Base-by-base conservation (phyloP, 1,140 invertebrate genomes). In the Liolophura sinensis region DNA sequence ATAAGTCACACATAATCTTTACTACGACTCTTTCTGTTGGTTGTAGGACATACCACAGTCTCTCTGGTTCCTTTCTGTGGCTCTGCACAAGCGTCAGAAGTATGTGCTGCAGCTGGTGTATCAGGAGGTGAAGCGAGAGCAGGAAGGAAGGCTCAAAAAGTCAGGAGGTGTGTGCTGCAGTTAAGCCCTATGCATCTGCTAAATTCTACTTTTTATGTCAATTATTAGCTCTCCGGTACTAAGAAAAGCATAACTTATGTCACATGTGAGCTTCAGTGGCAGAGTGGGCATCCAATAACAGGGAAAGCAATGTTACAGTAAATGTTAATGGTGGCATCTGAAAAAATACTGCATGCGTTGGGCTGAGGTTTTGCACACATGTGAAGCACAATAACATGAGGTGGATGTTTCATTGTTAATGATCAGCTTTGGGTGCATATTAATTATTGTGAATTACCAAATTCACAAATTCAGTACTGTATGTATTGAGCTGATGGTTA, bases 11-110 rank as follows among this genome's bases (percentile, higher is more conserved):
- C 24, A 18, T 61, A 47, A 47, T 15, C 14, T 48, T 18, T 48
- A 18, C 16, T 49, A 16, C 14, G 50, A 20, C 18, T 49, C n/a
- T 14, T 64, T 64, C 58, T 68, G 55, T 47, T 60, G 64, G 57
- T 74, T 75, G 24, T 69, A 85, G 84, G 78, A 75, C 59, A 82
- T 85, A 62, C 80, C 82, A 11, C 77, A 81, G 55, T 72, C 74
- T 60, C 65, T 85, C 27, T 85, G 84, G 84, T 85, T 73, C 65
- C 60, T 85, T 20, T 79, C 80, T n/a, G 80, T 84, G 11, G 78
- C 81, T 20, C 61, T 85, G 6, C 75, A 79, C 66, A 73, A 78
- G 50, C 73, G 79, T n/a, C 82, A 79, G 52, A 73, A 78, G 18
- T 70, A 78, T 20, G 71, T 85, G 58, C 60, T 81, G 14, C 65